A percentile compares a stretch with the other conserved stretches of the same genome.
Conservation (phyloP, 2,888 invertebrate genomes). For the Rhagonycha lutea region DNA sequence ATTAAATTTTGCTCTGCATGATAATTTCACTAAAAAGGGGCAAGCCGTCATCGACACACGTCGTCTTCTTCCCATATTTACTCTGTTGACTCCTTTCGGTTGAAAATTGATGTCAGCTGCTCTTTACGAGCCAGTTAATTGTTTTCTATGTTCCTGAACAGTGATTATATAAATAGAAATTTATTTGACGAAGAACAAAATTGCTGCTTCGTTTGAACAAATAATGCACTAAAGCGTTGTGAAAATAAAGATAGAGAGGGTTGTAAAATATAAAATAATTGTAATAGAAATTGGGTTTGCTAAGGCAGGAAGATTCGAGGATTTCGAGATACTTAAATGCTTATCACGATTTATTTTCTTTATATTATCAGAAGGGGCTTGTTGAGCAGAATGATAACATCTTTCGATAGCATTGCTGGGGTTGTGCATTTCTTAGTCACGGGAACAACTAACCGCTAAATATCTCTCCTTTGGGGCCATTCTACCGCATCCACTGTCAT, state of each 20-base stretch:
- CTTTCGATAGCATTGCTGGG: background rate
- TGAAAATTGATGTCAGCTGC: background rate
- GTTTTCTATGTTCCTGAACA: background rate
- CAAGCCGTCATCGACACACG: background rate
- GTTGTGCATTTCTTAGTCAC: background rate
- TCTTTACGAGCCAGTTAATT: background rate
- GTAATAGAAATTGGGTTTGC: background rate
- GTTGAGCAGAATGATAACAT: background rate
- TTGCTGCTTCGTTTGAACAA: background rate
- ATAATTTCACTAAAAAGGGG: background rate
- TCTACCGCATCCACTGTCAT: background rate
- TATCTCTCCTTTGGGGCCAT: background rate
- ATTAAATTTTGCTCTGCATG: background rate
- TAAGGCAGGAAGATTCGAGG: background rate
- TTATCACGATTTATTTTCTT: background rate
- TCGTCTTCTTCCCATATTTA: background rate
- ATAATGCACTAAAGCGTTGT: background rate
- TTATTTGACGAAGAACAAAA: background rate
- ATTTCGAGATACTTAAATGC: background rate
- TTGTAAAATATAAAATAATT: background rate
- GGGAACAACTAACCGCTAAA: background rate
- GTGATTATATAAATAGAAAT: background rate
- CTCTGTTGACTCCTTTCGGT: background rate
- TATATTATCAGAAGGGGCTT: background rate
- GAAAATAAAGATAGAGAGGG: no score